Evolutionary conservation across 2,888 invertebrate species (phyloP).

Genomic region (Drosophila stalkeri): DNA sequence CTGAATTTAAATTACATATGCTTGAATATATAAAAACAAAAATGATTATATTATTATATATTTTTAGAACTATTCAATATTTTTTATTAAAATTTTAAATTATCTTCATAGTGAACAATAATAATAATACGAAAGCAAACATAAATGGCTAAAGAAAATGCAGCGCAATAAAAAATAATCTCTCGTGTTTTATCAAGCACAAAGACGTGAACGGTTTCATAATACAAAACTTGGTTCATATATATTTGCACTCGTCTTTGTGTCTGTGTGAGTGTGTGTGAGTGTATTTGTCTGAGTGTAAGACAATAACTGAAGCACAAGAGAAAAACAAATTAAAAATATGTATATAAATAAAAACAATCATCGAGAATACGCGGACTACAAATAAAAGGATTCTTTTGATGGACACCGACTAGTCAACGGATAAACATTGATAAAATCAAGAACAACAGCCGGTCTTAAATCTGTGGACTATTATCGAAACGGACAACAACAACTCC

Average conservation of each 20-base stretch:
- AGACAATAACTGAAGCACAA: constrained; percentile 6
- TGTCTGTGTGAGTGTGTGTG: constrained; percentile 33
- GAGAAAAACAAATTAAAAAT: not conserved
- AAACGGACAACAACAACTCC: constrained; percentile 24
- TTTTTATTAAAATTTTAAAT: not conserved
- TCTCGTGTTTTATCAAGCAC: not conserved
- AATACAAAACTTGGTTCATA: constrained; percentile 14
- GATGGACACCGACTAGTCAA: constrained; percentile 2
- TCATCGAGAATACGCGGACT: constrained; percentile 38
- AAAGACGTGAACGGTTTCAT: constrained; percentile 53
- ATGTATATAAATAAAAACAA: constrained; percentile 14
- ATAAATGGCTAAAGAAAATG: not conserved
- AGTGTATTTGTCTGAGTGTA: constrained; percentile 30
- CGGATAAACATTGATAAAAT: constrained; percentile 33
- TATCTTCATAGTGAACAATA: not conserved
- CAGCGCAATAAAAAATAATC: not conserved
- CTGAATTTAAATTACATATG: not conserved
- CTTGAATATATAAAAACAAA: not conserved
- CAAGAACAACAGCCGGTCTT: constrained; percentile 31
- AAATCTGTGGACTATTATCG: constrained; percentile 58
- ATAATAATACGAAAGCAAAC: not conserved
- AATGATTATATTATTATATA: not conserved
- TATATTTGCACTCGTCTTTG: constrained; percentile 7
- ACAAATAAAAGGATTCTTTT: constrained; percentile 45
- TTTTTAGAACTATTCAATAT: no score